Percentiles rank a stretch among this genome's conserved stretches.
These are phyloP conservation scores for Parasteatoda lunata DNA, from an alignment of 2,888 invertebrate genomes.

Conservation along the genomic window DNA sequence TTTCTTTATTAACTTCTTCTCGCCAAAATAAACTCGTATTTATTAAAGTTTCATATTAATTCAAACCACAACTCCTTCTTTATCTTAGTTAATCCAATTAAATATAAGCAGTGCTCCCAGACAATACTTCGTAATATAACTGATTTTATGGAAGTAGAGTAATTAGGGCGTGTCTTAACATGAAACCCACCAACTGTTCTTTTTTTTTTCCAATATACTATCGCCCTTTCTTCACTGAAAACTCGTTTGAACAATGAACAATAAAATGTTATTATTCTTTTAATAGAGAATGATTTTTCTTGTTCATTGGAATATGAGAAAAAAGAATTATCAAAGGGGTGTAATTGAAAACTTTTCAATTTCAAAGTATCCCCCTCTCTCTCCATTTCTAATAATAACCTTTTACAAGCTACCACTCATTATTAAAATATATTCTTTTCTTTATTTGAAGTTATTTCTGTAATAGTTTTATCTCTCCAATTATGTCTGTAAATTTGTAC, in stretches of 20 bases:
- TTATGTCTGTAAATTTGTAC: no score
- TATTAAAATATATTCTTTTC: background rate
- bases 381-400: background rate
- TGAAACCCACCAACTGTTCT: conserved; percentile 6
- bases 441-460: background rate
- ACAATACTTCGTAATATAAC: no score
- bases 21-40: no score
- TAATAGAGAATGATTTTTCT: conserved; percentile 6
- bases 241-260: conserved; percentile 53
- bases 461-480: background rate
- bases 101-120: no score
- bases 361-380: background rate
- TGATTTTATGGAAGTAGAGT: background rate
- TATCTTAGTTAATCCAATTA: no score
- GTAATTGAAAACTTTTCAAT: conserved; percentile 55
- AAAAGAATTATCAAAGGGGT: conserved; percentile 38
- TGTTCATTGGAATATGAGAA: background rate
- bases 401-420: background rate
- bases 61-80: no score
- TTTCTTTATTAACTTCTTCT: no score
- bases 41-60: no score
- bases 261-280: conserved; percentile 42
- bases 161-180: conserved; percentile 54
- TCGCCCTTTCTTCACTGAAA: conserved; percentile 16
- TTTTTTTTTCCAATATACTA: conserved; percentile 14